Percentiles rank a stretch among this genome's conserved stretches.
Conservation (phyloP, 2,797 vertebrate genomes). For the Epinephelus awoara region DNA sequence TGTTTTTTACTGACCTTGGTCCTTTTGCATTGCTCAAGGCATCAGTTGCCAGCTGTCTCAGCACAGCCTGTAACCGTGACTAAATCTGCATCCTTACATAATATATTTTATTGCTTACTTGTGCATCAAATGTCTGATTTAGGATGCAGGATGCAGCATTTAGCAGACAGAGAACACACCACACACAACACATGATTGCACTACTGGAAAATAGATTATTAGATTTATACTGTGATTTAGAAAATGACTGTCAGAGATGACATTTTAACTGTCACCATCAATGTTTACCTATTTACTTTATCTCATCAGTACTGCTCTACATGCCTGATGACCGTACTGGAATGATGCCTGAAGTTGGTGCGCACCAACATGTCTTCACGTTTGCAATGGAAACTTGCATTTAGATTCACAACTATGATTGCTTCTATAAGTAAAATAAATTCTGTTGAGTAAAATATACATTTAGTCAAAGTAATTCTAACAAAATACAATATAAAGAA, state of each 20-base stretch:
- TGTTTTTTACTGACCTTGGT: constrained; percentile 15
- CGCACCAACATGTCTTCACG: not conserved
- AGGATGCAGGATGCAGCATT: not conserved
- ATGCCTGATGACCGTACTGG: not conserved
- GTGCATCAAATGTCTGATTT: not conserved
- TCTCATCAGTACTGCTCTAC: not conserved
- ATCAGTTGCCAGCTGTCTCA: constrained; percentile 11
- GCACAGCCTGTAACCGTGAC: not conserved
- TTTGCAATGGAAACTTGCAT: not conserved
- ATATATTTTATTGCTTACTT: not conserved
- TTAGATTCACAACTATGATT: not conserved
- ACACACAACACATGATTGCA: not conserved
- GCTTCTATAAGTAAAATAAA: not conserved
- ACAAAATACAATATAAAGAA: no score
- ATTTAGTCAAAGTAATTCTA: not conserved
- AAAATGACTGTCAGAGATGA: not conserved
- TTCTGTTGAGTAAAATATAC: not conserved
- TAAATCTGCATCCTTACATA: constrained; percentile 12
- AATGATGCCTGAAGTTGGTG: not conserved
- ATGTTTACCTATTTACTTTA: no score
- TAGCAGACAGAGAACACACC: not conserved
- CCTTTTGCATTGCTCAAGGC: not conserved
- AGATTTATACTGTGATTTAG: not conserved
- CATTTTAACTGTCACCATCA: not conserved
- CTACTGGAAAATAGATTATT: not conserved